Percentiles rank a stretch among this genome's conserved stretches.
Conservation (phyloP, 2,888 invertebrate genomes). For the Cheilosia urbana region DNA sequence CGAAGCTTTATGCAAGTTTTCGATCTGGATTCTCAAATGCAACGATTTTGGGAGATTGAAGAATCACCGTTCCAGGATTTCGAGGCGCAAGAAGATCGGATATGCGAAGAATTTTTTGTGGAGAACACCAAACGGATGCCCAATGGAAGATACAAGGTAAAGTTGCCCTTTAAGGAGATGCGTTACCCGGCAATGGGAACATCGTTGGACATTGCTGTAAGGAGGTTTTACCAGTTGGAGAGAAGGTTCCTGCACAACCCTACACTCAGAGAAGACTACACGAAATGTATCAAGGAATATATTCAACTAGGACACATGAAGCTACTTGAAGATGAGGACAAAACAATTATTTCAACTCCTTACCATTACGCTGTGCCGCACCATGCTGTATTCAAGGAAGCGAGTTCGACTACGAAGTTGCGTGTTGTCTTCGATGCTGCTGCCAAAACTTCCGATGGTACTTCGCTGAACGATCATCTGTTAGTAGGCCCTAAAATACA, state of each 20-base stretch:
- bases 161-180: neutral
- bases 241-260: conserved; percentile 13
- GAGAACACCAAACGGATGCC: conserved; percentile 14
- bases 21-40: conserved; percentile 2
- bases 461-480: conserved; percentile 21
- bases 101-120: conserved; percentile 12
- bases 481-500: conserved; percentile 30
- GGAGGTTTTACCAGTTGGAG: conserved; percentile 15
- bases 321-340: conserved; percentile 13
- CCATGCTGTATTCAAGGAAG: conserved; percentile 15
- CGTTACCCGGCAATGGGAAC: too few relatives aligned
- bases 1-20: conserved; percentile 8
- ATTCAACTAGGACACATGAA: conserved; percentile 21
- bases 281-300: conserved; percentile 30
- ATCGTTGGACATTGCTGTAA: neutral
- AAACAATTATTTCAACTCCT: neutral
- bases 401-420: conserved; percentile 17
- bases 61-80: conserved; percentile 5
- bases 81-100: neutral
- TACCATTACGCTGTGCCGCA: conserved; percentile 2
- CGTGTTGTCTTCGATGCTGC: conserved; percentile 19
- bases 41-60: conserved; percentile 31
- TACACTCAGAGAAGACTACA: conserved; percentile 18
- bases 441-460: conserved; percentile 17
- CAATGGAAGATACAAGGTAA: conserved; percentile 24